Evolutionary conservation across 2,113 vertebrate genomes (phyloP), one percentile per base, ranked within the genome.

Genomic region (Sterna hirundo): DNA sequence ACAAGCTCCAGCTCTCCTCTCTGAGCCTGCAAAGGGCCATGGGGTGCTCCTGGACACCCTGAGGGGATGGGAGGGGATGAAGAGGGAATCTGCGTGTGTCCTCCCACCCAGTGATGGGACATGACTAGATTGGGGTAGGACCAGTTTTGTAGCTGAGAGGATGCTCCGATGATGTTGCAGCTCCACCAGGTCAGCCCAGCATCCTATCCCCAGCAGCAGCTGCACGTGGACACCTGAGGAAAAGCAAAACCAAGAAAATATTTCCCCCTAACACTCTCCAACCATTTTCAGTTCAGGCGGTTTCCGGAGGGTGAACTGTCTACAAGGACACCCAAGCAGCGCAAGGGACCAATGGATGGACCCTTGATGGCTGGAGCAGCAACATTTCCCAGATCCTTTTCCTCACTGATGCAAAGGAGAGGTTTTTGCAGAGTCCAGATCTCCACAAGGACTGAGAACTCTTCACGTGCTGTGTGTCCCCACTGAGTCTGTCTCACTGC

Each of bases 381-480:
- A 71, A 70, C 2, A 3, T 27, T 52, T 77, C 30, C 44, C 84
- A 76, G 3, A 34, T 84, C 15, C 34, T 14, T 55, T 36, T 74
- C 83, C 66, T 21, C 55, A 32, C 1, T 9, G 57, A 36, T 3
- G 10, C 60, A 27, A 61, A 46, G 38, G 11, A 68, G 29, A 60
- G 6, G 23, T 27, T 88, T 54, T 23, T 52, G 15, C 49, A 83
- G 75, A 47, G 17, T 82, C 4, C 47, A 55, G 74, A 55, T 5
- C 18, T 47, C 22, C 1, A 1, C 0, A 4, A 27, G 18, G n/a
- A 10, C 78, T 55, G 38, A 36, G 38, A 62, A 4, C 14, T 27
- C 16, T 61, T 61, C 19, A 0, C 0, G 1, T 26, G 42, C n/a
- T 51, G 4, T 21, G 26, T n/a, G 27, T 38, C 62, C 51, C 46